Conservation (phyloP, 2,113 vertebrate species). For the Picathartes gymnocephalus region DNA sequence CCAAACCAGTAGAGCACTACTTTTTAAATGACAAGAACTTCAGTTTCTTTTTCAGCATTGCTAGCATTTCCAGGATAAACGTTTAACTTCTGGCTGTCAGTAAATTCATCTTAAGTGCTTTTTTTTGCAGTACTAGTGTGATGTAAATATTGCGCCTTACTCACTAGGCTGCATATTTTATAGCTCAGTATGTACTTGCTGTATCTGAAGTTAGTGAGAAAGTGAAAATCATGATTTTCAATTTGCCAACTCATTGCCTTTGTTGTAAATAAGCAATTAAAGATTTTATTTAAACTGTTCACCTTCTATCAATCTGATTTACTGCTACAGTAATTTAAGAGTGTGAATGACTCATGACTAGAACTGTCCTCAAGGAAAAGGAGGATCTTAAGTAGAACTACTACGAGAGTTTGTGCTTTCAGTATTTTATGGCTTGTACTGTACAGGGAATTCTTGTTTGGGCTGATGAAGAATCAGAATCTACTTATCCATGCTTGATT, state of each 20-base stretch:
- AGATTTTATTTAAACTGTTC: slow-evolving; percentile 62
- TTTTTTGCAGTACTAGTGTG: slow-evolving; percentile 66
- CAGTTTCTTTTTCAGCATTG: neutral
- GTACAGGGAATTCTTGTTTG: neutral
- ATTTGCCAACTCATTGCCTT: slow-evolving; percentile 56
- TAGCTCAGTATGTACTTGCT: slow-evolving; percentile 7
- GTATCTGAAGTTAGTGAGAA: slow-evolving; percentile 34
- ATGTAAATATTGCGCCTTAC: slow-evolving; percentile 69
- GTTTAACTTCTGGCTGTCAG: slow-evolving; percentile 26
- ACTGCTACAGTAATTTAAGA: neutral
- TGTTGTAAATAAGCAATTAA: slow-evolving; percentile 69
- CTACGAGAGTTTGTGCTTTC: neutral
- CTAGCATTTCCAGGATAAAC: neutral
- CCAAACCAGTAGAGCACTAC: neutral
- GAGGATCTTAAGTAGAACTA: neutral
- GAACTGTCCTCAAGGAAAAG: neutral
- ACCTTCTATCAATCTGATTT: neutral
- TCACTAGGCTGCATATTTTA: slow-evolving; percentile 64
- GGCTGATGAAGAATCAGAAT: neutral
- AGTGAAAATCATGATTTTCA: neutral
- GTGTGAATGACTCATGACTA: neutral
- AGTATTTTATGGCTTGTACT: neutral
- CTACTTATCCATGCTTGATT: neutral
- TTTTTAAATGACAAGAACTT: neutral
- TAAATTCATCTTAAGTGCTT: slow-evolving; percentile 59